Evolutionary conservation across 2,113 vertebrate species (phyloP).

Genomic region (Montifringilla adamsi): DNA sequence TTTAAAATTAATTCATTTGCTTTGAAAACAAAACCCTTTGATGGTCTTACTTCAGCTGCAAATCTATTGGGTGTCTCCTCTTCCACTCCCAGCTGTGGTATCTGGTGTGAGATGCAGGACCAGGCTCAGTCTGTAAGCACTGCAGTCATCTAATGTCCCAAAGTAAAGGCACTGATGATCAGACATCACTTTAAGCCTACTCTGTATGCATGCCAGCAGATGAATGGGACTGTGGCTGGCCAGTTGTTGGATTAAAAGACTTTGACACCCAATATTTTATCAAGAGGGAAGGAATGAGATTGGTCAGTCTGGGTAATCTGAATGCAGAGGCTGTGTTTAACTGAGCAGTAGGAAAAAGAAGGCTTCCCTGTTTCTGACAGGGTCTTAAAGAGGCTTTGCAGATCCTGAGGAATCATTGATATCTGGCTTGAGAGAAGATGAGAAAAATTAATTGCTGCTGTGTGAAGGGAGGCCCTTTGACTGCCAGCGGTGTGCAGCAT

Average conservation of each 20-base stretch:
- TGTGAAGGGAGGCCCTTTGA: neutral
- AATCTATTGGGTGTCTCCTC: neutral
- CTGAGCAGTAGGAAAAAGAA: conserved; percentile 17
- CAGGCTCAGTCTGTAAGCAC: neutral
- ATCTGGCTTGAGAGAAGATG: neutral
- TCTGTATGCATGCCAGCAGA: neutral
- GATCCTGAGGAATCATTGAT: neutral
- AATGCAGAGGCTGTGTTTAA: conserved; percentile 47
- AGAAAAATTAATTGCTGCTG: conserved; percentile 26
- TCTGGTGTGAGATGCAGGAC: neutral
- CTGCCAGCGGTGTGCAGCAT: neutral
- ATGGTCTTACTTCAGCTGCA: neutral
- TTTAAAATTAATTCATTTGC: neutral
- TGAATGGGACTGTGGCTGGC: conserved; percentile 30
- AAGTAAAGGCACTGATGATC: neutral
- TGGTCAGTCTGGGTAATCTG: neutral
- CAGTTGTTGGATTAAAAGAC: conserved; percentile 22
- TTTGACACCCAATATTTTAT: conserved; percentile 33
- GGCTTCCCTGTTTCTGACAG: neutral
- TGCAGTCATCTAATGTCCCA: neutral
- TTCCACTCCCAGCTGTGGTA: neutral
- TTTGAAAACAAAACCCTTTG: neutral
- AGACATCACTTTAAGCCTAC: neutral
- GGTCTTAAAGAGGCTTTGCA: conserved; percentile 36
- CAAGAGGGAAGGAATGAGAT: neutral